Conservation (phyloP, 2,113 vertebrate species). For the Hipposideros armiger region DNA sequence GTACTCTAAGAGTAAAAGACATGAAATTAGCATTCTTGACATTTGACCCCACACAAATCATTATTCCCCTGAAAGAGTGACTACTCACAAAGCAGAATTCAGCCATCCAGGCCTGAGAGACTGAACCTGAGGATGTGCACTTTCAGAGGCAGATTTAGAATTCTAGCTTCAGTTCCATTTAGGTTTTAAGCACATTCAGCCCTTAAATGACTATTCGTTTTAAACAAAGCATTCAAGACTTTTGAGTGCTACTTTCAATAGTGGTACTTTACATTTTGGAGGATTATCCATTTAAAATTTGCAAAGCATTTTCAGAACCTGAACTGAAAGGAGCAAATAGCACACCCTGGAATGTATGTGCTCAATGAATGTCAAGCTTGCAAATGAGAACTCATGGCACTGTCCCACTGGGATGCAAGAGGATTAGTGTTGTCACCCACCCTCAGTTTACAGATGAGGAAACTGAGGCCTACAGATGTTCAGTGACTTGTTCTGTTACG, state of each 20-base stretch:
- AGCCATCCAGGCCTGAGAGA: neutral
- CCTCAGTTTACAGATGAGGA: neutral
- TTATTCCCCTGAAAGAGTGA: conserved; percentile 40
- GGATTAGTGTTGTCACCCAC: neutral
- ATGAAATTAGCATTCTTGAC: conserved; percentile 80
- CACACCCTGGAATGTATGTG: neutral
- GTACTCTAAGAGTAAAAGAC: conserved; percentile 61
- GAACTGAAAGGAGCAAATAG: neutral
- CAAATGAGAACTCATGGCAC: neutral
- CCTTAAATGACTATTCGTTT: conserved; percentile 13
- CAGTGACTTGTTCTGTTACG: neutral
- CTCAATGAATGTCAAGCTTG: neutral
- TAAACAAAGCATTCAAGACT: conserved; percentile 44
- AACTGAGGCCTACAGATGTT: neutral
- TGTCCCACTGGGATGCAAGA: neutral
- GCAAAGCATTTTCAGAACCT: conserved; percentile 22
- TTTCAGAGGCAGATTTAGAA: conserved; percentile 43
- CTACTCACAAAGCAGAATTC: conserved; percentile 57
- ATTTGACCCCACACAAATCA: conserved; percentile 79
- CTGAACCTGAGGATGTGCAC: neutral
- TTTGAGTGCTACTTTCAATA: conserved; percentile 20
- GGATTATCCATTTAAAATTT: neutral
- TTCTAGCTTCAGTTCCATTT: neutral
- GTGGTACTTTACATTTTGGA: neutral
- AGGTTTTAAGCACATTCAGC: conserved; percentile 33